Conservation (phyloP, 2,113 vertebrate species). For the Oenanthe oenanthe region DNA sequence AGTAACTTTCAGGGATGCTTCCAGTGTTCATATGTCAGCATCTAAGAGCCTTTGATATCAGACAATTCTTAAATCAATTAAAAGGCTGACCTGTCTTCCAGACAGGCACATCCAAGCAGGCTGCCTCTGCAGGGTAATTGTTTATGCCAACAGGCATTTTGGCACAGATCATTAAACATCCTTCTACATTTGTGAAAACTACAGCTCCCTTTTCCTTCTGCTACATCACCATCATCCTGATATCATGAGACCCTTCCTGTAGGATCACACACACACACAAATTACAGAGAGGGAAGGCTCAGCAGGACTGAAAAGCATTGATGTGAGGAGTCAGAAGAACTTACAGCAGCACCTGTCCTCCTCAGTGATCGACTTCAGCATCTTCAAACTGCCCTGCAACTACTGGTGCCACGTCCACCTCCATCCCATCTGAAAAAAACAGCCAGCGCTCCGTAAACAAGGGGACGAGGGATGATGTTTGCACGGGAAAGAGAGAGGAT, state of each 20-base stretch:
- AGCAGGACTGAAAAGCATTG: neutral
- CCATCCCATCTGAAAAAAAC: conserved; percentile 88
- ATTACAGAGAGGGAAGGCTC: neutral
- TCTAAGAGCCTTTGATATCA: neutral
- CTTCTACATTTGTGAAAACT: neutral
- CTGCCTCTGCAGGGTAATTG: accelerated
- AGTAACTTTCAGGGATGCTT: neutral
- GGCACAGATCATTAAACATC: neutral
- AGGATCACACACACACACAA: neutral
- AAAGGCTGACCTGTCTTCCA: neutral
- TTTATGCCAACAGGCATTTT: accelerated
- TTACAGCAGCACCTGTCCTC: conserved; percentile 23
- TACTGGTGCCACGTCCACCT: conserved; percentile 84
- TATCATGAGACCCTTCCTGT: neutral
- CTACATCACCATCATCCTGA: neutral
- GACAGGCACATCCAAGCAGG: neutral
- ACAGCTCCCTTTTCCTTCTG: neutral
- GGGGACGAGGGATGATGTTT: accelerated
- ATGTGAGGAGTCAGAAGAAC: neutral
- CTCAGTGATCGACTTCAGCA: conserved; percentile 95
- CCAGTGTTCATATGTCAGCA: accelerated
- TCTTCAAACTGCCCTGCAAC: conserved; percentile 96
- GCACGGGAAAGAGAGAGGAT: neutral
- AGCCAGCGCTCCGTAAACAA: accelerated
- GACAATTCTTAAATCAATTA: neutral